Evolutionary conservation across 1,140 invertebrate species (phyloP), one percentile per base, ranked within the genome.

Genomic region (Liolophura sinensis): DNA sequence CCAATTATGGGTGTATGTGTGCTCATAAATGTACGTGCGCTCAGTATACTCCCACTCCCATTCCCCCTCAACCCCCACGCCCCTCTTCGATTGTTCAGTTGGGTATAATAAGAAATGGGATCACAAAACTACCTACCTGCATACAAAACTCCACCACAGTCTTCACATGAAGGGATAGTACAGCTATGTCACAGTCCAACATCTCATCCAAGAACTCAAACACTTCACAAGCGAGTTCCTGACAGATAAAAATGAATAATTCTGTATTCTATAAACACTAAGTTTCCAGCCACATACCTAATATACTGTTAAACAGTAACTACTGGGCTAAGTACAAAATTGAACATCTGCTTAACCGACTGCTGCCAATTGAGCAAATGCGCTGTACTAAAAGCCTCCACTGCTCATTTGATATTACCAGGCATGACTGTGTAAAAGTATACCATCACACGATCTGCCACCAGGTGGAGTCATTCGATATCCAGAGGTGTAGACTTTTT

Each of bases 171-270:
- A 89, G 89, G 1, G 88, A 84, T 67, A 92, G 78, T 52, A 91
- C 86, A 69, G 80, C 73, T 12, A 90, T 85, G 65, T 89, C 89
- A 78, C 86, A 88, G 72, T 93, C 91, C 48, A 89, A 86, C 57
- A 93, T 82, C 69, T 89, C 89, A 77, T 93, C 90, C 64, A 93
- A 86, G 16, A 93, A 82, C 75, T 92, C 91, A 69, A 93, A 88
- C 4, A 88, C 86, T 67, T 90, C 86, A 68, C 87, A 82, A 72
- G 91, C 87, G 81, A 86, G 86, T 6, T 88, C 86, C 76, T 85
- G 59, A 11, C 74, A 73, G 5, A 73, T 57, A 25, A 55, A 49
- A 60, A 69, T 14, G 40, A 22, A 27, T 15, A 54, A 63, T 52
- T 24, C 9, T 4, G 25, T 59, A n/a, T n/a, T n/a, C n/a, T n/a